phyloP scores from a whole-genome alignment of 2,113 vertebrate species.

The Amphilophus citrinellus region DNA sequence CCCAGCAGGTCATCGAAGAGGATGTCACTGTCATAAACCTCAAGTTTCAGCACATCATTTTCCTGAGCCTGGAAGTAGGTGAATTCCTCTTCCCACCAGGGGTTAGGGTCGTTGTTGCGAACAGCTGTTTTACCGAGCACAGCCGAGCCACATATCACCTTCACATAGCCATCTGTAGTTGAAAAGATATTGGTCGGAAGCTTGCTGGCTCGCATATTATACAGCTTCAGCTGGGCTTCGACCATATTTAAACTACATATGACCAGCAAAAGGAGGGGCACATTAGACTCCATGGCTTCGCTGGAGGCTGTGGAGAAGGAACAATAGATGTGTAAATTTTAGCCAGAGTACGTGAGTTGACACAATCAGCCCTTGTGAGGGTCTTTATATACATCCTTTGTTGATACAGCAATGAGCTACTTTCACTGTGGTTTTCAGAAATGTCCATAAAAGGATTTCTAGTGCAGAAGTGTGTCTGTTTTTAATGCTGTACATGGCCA shows the following conservation, averaged over 20 bases:
- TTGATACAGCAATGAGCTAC: background rate
- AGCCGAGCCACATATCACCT: background rate
- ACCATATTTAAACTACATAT: background rate
- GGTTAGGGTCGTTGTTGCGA: background rate
- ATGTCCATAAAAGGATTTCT: background rate
- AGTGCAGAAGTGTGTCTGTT: no score
- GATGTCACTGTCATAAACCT: conserved; percentile 17
- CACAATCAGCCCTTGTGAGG: accelerated
- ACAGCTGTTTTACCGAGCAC: conserved; percentile 26
- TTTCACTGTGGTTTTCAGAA: no score
- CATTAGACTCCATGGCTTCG: conserved; percentile 14
- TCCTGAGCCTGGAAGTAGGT: accelerated
- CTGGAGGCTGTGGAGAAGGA: background rate
- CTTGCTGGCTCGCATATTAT: conserved; percentile 22
- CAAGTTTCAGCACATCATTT: conserved; percentile 10
- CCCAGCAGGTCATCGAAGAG: background rate
- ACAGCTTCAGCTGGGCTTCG: conserved; percentile 18
- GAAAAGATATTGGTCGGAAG: background rate
- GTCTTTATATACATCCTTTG: background rate
- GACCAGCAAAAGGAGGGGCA: conserved; percentile 17
- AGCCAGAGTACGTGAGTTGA: accelerated
- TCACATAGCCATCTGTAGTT: conserved; percentile 53
- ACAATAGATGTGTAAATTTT: background rate
- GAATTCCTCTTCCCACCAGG: conserved; percentile 56
- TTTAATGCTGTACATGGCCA: background rate